These are phyloP conservation scores for Eupeodes luniger DNA, from an alignment of 2,888 invertebrate species.

Conservation along the genomic window DNA sequence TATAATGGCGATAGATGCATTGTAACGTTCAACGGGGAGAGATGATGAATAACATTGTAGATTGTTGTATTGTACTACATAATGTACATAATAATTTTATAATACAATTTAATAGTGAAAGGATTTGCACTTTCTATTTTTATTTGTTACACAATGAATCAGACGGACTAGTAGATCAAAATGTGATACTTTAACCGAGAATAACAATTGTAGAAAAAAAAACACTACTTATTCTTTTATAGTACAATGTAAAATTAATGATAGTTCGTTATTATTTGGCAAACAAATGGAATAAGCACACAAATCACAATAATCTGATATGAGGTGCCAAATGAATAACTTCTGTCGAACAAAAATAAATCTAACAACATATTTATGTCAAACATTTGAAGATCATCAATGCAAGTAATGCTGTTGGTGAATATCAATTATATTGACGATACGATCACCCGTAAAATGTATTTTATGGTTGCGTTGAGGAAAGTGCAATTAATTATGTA, in stretches of 20 bases:
- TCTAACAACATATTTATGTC: conserved; percentile 53
- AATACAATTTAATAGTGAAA: conserved; percentile 47
- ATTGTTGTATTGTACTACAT: conserved; percentile 7
- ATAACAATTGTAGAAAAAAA: not conserved
- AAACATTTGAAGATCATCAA: conserved; percentile 51
- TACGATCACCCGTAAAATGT: conserved; percentile 10
- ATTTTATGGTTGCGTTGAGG: conserved; percentile 31
- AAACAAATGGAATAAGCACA: conserved; percentile 12
- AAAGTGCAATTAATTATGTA: conserved; percentile 46
- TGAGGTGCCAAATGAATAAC: not conserved
- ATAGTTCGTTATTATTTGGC: not conserved
- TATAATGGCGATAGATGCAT: not conserved
- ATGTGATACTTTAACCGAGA: conserved; percentile 3
- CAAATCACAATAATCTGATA: not conserved
- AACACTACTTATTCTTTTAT: not conserved
- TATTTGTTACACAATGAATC: conserved; percentile 26
- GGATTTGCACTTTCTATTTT: conserved; percentile 36
- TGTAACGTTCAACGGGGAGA: not conserved
- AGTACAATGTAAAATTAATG: not conserved
- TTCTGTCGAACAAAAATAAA: conserved; percentile 29
- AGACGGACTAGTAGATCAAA: conserved; percentile 12
- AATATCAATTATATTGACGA: conserved; percentile 23
- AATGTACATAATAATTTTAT: conserved; percentile 19
- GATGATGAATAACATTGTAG: conserved; percentile 23
- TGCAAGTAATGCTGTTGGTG: conserved; percentile 48